Conservation (phyloP, 2,113 vertebrate genomes). For the Rhabdomys dilectus region DNA sequence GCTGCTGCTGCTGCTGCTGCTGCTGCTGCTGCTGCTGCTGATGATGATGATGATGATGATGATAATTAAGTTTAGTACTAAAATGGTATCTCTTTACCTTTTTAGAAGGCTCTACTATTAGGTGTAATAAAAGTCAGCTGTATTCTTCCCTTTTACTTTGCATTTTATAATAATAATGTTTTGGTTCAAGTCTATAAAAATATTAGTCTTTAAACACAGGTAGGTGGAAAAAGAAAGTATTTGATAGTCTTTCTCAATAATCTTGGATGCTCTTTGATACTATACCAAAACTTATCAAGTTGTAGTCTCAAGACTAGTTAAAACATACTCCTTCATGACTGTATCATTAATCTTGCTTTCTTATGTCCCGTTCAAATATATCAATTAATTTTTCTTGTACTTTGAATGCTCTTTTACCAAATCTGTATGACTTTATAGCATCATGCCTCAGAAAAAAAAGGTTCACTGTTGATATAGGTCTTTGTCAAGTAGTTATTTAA, state of each 20-base stretch:
- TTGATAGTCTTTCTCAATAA: not conserved
- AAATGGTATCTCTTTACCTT: not conserved
- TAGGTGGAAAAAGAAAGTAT: not conserved
- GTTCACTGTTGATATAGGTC: not conserved
- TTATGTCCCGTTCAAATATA: not conserved
- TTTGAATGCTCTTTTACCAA: not conserved
- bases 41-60: no score
- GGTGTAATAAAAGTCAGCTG: not conserved
- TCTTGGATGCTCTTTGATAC: not conserved
- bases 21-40: no score
- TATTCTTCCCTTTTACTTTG: not conserved
- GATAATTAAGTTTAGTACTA: not conserved
- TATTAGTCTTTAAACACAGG: not conserved
- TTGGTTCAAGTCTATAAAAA: not conserved
- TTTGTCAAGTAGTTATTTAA: not conserved
- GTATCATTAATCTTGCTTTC: not conserved
- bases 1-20: no score
- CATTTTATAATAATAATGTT: not conserved
- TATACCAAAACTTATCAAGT: not conserved
- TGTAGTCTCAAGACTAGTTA: not conserved
- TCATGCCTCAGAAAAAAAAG: not conserved
- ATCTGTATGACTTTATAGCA: not conserved
- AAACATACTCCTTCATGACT: not conserved
- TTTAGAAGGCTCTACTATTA: not conserved
- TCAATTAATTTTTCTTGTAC: not conserved